Percentiles rank a stretch among this genome's conserved stretches.
Conservation (phyloP, 2,797 vertebrate genomes). For the Numenius phaeopus region DNA sequence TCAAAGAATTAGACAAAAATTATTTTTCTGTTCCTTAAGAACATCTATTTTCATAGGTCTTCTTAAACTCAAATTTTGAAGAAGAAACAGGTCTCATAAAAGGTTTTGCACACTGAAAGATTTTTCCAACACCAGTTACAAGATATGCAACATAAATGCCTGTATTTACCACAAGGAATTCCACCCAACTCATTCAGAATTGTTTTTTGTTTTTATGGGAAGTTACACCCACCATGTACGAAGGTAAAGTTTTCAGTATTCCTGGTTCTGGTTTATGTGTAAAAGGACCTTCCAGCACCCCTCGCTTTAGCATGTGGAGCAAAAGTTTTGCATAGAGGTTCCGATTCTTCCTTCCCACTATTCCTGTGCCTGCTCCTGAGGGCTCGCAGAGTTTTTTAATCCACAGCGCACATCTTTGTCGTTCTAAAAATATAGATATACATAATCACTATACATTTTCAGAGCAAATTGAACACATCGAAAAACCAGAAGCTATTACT, state of each 20-base stretch:
- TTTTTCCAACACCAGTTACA: not conserved
- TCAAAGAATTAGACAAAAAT: not conserved
- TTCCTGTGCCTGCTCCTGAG: conserved; percentile 80
- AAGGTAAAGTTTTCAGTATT: conserved; percentile 86
- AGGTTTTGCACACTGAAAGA: not conserved
- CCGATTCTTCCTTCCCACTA: conserved; percentile 86
- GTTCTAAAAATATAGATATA: conserved; percentile 77
- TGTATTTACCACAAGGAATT: not conserved
- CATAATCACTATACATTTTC: not conserved
- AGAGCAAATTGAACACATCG: not conserved
- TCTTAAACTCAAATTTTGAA: not conserved
- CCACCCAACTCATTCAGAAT: not conserved
- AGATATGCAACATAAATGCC: not conserved
- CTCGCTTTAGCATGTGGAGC: conserved; percentile 91
- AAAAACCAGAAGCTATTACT: not conserved
- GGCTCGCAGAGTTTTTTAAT: conserved; percentile 94
- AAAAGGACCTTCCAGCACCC: conserved; percentile 90
- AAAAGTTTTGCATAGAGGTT: conserved; percentile 90
- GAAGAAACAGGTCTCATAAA: not conserved
- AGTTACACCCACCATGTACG: conserved; percentile 87
- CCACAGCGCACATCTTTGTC: conserved; percentile 90
- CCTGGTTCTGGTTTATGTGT: conserved; percentile 87
- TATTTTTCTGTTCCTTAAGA: not conserved
- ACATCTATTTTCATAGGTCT: not conserved
- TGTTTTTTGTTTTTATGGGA: not conserved